Conservation (phyloP, 1,140 invertebrate genomes). For the Hylyphantes graminicola region DNA sequence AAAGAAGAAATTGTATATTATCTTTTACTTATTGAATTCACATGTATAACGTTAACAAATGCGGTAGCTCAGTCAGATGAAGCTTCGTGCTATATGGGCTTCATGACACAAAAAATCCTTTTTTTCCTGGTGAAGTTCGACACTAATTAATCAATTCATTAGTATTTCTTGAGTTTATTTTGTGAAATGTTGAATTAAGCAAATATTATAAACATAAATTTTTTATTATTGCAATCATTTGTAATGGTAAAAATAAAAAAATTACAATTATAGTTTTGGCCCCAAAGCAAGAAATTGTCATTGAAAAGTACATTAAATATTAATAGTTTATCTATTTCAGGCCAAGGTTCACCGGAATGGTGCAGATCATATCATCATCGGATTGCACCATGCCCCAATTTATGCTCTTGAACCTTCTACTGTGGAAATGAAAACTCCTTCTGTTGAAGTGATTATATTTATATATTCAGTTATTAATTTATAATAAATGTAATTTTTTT, state of each 20-base stretch:
- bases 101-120: too few species aligned
- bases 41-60: too few species aligned
- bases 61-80: too few species aligned
- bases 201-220: not conserved
- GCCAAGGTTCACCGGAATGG: constrained; percentile 42
- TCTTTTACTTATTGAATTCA: not conserved
- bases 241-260: not conserved
- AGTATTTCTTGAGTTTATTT: too few species aligned
- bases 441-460: constrained; percentile 14
- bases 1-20: not conserved
- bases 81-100: too few species aligned
- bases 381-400: constrained; percentile 49
- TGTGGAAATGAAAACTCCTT: constrained; percentile 40
- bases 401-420: constrained; percentile 34
- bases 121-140: too few species aligned
- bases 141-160: too few species aligned
- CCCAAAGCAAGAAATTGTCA: not conserved
- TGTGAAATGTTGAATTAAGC: too few species aligned
- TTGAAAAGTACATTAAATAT: not conserved
- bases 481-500: too few species aligned
- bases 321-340: constrained; percentile 5
- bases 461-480: not conserved
- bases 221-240: constrained; percentile 1
- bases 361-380: constrained; percentile 36
- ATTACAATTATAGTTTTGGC: not conserved